A percentile compares a stretch with the other conserved stretches of the same genome.
phyloP scores from a whole-genome alignment of 1,140 invertebrate genomes.

The Gonioctena quinquepunctata region DNA sequence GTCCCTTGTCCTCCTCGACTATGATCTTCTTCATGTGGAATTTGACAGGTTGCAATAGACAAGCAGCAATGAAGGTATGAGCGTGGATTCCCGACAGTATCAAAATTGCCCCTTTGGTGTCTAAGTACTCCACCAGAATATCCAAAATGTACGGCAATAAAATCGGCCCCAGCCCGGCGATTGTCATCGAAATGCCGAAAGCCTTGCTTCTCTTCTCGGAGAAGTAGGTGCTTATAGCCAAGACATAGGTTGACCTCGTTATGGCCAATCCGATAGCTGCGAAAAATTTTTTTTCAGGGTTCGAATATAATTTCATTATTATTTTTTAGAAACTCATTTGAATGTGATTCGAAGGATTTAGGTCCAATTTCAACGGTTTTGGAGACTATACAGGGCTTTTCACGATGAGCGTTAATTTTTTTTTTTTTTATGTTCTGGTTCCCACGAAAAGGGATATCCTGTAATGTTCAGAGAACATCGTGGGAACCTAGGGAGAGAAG shows the following conservation, averaged over 20 bases:
- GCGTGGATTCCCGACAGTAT: slow-evolving; percentile 55
- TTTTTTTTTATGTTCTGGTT: no score
- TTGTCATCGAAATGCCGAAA: slow-evolving; percentile 55
- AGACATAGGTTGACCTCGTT: slow-evolving; percentile 62
- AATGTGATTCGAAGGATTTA: no score
- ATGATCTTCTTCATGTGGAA: slow-evolving; percentile 57
- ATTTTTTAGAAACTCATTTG: no score
- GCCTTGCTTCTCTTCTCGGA: slow-evolving; percentile 54
- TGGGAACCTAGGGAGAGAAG: no score
- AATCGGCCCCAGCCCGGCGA: slow-evolving; percentile 58
- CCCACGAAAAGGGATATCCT: no score
- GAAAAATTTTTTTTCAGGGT: no score
- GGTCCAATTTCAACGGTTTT: no score
- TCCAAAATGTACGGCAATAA: slow-evolving; percentile 58
- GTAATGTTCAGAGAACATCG: no score
- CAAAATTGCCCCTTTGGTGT: slow-evolving; percentile 53
- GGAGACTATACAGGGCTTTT: no score
- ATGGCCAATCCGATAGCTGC: slow-evolving; percentile 65
- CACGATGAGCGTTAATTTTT: no score
- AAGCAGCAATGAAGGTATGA: slow-evolving; percentile 53
- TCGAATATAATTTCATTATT: no score
- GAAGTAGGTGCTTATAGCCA: slow-evolving; percentile 60
- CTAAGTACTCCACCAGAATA: slow-evolving; percentile 51
- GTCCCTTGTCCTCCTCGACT: neutral
- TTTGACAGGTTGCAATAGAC: slow-evolving; percentile 58